Base-by-base conservation (phyloP, 2,113 vertebrate species). In the Zosterops lateralis region DNA sequence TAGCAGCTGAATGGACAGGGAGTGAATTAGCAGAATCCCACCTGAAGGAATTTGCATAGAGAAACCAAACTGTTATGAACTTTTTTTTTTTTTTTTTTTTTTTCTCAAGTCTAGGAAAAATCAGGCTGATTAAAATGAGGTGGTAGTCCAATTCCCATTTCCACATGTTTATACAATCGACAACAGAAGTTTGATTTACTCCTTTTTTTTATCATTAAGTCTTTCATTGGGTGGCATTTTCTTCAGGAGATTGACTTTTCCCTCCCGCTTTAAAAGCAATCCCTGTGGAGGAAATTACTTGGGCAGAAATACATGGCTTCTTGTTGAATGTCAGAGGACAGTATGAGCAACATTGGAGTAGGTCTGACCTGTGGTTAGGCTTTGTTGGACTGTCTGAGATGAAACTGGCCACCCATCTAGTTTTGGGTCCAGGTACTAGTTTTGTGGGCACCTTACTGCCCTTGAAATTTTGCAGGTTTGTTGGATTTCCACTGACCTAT, bases 361-460 rank as follows among this genome's bases (percentile, higher is more conserved):
- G 62, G 74, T 95, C 91, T 97, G 84, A 95, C 84, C 94, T 97
- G 97, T 97, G 95, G 95, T 95, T 95, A 93, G 53, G 90, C 90
- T 95, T 70, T 96, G 95, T 96, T 96, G 90, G 72, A 87, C 70
- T 74, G 90, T 96, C 96, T 97, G 96, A 71, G 56, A 45, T 92
- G 80, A 84, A 95, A 73, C 44, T 94, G 95, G 75, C 94, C 97
- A 98, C 96, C 96, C 94, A 97, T 93, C 84, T 93, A 87, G 96
- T 36, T 71, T 90, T 88, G 71, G 57, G 85, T 85, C 76, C 71
- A 61, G 92, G 77, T 48, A 74, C 50, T 80, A 40, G 58, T 85
- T 96, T 89, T 97, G 91, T 90, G 94, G 91, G 90, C 47, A 6
- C 71, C 87, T 97, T 66, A 32, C 62, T 92, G 66, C 51, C 81